These are phyloP conservation scores for Lymantria dispar DNA, from an alignment of 2,888 invertebrate species.

Conservation along the genomic window DNA sequence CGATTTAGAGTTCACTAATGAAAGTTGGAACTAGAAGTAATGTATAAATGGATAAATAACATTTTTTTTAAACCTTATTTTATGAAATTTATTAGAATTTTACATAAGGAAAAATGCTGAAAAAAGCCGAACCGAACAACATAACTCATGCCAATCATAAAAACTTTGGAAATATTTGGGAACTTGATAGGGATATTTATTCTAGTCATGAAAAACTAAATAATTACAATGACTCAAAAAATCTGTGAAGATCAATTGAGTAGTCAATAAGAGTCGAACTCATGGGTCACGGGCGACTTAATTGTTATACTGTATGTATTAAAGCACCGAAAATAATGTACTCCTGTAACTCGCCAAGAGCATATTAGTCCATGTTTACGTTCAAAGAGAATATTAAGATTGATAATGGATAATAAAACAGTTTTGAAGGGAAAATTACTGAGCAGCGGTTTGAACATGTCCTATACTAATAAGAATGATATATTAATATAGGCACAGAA, in stretches of 20 bases:
- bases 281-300: slow-evolving; percentile 68
- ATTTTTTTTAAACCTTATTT: too few relatives aligned
- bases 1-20: slow-evolving; percentile 43
- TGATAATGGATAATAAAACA: slow-evolving; percentile 64
- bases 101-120: not conserved
- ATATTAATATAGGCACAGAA: not conserved
- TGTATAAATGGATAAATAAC: not conserved
- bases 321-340: slow-evolving; percentile 38
- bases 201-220: slow-evolving; percentile 25
- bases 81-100: too few relatives aligned
- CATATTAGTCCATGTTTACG: slow-evolving; percentile 34
- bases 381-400: slow-evolving; percentile 41
- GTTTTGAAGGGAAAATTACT: slow-evolving; percentile 59
- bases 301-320: slow-evolving; percentile 54
- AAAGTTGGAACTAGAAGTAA: slow-evolving; percentile 10
- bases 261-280: slow-evolving; percentile 67
- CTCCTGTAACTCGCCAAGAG: slow-evolving; percentile 17
- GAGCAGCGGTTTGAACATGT: slow-evolving; percentile 25
- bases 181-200: slow-evolving; percentile 7
- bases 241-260: slow-evolving; percentile 70
- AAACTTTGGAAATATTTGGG: slow-evolving; percentile 4
- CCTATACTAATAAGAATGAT: not conserved
- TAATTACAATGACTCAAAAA: slow-evolving; percentile 49
- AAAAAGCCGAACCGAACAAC: not conserved
- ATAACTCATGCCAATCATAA: not conserved